Base-by-base conservation (phyloP, 1,140 invertebrate genomes). In the Neotoxoptera formosana region DNA sequence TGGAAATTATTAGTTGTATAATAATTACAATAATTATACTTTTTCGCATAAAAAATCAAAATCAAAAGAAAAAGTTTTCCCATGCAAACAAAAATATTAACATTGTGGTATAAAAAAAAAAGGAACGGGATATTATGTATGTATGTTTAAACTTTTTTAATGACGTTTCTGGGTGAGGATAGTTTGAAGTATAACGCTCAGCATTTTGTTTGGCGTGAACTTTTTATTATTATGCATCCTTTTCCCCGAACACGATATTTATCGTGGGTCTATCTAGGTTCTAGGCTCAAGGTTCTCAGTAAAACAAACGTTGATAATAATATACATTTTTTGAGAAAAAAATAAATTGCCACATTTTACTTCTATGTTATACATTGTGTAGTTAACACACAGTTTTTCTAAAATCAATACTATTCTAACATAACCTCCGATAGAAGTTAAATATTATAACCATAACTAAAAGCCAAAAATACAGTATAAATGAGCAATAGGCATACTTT, bases 141-240 rank as follows among this genome's bases (percentile, higher is more conserved):
- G 45, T 47, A 87, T 76, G 25, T 91, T 60, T 36, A 60, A 91
- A 91, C 51, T 60, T 91, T 91, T 90, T 91, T 91, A 91, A 91
- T 91, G 90, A 91, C 41, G 56, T 67, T 67, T 45, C 48, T 30
- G 41, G 23, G 25, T 67, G 14, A 91, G 56, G 36, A 25, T 76
- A 91, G 47, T 56, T 91, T 91, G 51, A 91, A 76, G 36, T 91
- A 67, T 91, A 60, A 67, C 34, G 56, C 36, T 20, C 17, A 91
- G 17, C n/a, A 91, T 91, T 76, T 91, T 91, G 36, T 91, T 60
- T 36, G 14, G 21, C 90, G 20, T 76, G 21, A 91, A 91, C 90
- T 91, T 76, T 91, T 76, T 91, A 76, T 76, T 91, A 60, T 47
- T 91, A 47, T 47, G 14, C 7, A 87, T n/a, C 2, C 30, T 47